These are phyloP conservation scores for Scaptomyza tumidula DNA, from an alignment of 2,888 invertebrate species.

Conservation along the genomic window DNA sequence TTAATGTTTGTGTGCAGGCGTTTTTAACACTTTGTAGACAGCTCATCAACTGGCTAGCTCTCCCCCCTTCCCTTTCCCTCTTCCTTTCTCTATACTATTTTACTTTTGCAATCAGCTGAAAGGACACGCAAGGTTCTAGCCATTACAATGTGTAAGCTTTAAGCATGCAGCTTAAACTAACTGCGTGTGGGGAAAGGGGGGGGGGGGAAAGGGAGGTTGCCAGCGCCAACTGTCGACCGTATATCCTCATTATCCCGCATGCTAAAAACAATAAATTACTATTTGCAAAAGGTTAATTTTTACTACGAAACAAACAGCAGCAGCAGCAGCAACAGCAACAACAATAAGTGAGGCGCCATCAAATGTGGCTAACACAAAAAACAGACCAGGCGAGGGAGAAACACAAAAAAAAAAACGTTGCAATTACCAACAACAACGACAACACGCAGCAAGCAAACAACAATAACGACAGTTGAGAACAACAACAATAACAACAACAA, in stretches of 20 bases:
- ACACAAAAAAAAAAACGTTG: no score
- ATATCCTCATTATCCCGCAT: slow-evolving; percentile 75
- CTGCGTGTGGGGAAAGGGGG: not conserved
- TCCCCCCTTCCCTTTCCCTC: not conserved
- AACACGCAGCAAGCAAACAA: slow-evolving; percentile 13
- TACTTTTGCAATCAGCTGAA: slow-evolving; percentile 65
- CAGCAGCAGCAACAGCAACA: slow-evolving; percentile 12
- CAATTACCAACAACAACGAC: slow-evolving; percentile 62
- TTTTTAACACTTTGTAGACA: slow-evolving; percentile 75
- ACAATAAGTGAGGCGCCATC: slow-evolving; percentile 38
- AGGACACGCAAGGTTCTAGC: slow-evolving; percentile 65
- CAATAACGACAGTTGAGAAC: slow-evolving; percentile 15
- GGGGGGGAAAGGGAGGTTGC: not conserved
- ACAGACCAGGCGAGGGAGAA: slow-evolving; percentile 13
- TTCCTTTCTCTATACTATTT: slow-evolving; percentile 9
- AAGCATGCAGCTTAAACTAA: slow-evolving; percentile 18
- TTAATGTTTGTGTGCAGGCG: slow-evolving; percentile 73
- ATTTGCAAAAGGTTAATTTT: slow-evolving; percentile 80
- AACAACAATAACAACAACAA: slow-evolving; percentile 18
- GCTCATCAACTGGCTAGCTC: slow-evolving; percentile 24
- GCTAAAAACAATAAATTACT: slow-evolving; percentile 80
- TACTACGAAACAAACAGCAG: slow-evolving; percentile 57
- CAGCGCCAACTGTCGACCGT: slow-evolving; percentile 38
- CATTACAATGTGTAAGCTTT: slow-evolving; percentile 64
- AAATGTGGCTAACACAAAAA: slow-evolving; percentile 50